Evolutionary conservation across 2,797 vertebrate species (phyloP).

Genomic region (Epinephelus awoara): DNA sequence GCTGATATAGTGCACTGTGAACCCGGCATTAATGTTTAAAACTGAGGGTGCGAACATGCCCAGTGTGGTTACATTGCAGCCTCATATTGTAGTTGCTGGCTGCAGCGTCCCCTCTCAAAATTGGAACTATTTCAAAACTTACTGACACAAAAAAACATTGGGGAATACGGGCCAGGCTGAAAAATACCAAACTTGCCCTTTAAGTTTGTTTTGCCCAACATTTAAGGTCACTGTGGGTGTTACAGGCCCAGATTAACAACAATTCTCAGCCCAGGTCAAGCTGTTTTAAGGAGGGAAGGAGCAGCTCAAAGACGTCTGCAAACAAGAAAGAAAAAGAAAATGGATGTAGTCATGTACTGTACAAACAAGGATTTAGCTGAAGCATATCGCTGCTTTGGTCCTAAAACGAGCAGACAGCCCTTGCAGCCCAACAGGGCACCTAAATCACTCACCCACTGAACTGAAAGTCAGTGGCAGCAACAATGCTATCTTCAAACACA

Average conservation of each 20-base stretch:
- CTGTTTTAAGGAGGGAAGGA: slow-evolving; percentile 11
- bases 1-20: too few relatives aligned
- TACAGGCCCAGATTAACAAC: not conserved
- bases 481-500: slow-evolving; percentile 52
- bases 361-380: slow-evolving; percentile 27
- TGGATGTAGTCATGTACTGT: not conserved
- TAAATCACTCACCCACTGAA: slow-evolving; percentile 42
- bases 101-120: too few relatives aligned
- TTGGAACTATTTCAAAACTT: too few relatives aligned
- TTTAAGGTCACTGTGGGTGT: slow-evolving; percentile 2
- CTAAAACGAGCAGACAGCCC: not conserved
- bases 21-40: too few relatives aligned
- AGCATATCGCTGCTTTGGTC: not conserved
- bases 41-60: too few relatives aligned
- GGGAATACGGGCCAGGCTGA: too few relatives aligned
- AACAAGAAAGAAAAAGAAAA: slow-evolving; percentile 4
- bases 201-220: not conserved
- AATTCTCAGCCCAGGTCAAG: not conserved
- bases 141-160: too few relatives aligned
- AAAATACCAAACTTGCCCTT: too few relatives aligned
- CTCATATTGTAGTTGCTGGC: too few relatives aligned
- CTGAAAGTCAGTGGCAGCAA: slow-evolving; percentile 46
- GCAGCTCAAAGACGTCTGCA: not conserved
- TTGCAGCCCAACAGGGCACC: not conserved
- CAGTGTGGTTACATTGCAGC: too few relatives aligned